These are phyloP conservation scores for Oscheius sp. DNA, from an alignment of 1,140 invertebrate genomes.

Conservation along the genomic window DNA sequence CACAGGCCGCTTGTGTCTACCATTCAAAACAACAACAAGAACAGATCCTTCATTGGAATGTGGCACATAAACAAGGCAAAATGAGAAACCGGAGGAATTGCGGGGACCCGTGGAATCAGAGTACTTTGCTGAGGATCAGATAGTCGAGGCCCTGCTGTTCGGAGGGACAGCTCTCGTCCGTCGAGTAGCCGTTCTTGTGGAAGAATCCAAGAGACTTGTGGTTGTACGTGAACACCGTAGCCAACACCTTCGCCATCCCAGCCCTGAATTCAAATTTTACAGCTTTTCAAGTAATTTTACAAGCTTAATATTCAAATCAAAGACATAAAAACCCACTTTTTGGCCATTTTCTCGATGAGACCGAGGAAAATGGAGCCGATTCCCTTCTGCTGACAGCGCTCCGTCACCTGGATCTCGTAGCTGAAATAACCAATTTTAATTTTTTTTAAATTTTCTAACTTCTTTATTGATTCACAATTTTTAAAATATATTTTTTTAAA, in stretches of 20 bases:
- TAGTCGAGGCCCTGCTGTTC: conserved; percentile 22
- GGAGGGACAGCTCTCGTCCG: conserved; percentile 35
- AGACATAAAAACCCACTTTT: conserved; percentile 36
- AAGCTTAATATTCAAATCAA: no score
- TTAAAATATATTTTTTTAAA: background rate
- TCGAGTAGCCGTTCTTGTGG: conserved; percentile 45
- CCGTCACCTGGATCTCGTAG: conserved; percentile 50
- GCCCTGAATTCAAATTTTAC: no score
- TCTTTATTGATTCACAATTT: background rate
- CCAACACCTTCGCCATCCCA: conserved; percentile 50
- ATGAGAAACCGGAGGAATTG: no score
- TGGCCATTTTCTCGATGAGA: conserved; percentile 43
- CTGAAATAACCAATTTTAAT: conserved; percentile 22
- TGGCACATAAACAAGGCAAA: background rate
- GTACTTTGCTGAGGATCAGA: conserved; percentile 23
- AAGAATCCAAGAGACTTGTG: conserved; percentile 47
- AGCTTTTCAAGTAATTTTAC: background rate
- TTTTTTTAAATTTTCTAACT: conserved; percentile 19
- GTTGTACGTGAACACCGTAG: conserved; percentile 53
- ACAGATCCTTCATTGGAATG: no score
- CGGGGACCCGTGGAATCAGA: background rate
- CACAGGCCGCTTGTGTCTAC: no score
- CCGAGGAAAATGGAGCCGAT: conserved; percentile 42
- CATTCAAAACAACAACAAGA: no score
- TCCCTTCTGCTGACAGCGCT: conserved; percentile 48